Evolutionary conservation across 2,113 vertebrate species (phyloP).

Genomic region (Ophthalmolycus amberensis): DNA sequence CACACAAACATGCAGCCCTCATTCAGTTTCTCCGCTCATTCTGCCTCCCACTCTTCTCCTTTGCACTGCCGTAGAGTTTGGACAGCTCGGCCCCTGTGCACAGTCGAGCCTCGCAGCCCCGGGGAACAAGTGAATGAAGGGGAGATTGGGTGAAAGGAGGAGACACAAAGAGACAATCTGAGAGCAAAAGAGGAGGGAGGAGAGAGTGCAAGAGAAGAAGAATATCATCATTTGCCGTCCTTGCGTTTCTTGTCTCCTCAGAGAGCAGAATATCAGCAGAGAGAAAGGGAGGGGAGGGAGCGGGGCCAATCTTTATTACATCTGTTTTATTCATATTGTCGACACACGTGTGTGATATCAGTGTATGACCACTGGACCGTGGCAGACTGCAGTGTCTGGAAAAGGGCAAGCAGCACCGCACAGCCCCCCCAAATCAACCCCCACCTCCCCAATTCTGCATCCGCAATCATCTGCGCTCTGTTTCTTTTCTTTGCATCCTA

Average conservation of each 20-base stretch:
- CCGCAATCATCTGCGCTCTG: slow-evolving; percentile 39
- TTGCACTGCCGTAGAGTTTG: slow-evolving; percentile 62
- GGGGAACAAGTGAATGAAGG: slow-evolving; percentile 61
- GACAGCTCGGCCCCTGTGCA: slow-evolving; percentile 80
- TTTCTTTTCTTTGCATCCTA: slow-evolving; percentile 49
- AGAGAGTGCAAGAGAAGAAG: slow-evolving; percentile 37
- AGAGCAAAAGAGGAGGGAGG: slow-evolving; percentile 47
- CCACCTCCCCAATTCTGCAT: slow-evolving; percentile 28
- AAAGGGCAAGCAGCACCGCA: slow-evolving; percentile 69
- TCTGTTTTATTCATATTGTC: slow-evolving; percentile 86
- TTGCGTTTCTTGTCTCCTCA: slow-evolving; percentile 40
- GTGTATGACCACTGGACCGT: slow-evolving; percentile 80
- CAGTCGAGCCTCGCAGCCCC: slow-evolving; percentile 78
- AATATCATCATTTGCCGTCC: slow-evolving; percentile 53
- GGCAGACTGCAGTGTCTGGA: slow-evolving; percentile 75
- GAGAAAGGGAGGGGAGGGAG: slow-evolving; percentile 29
- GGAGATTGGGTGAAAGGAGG: slow-evolving; percentile 59
- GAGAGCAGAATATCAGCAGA: slow-evolving; percentile 27
- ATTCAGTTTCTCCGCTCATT: slow-evolving; percentile 43
- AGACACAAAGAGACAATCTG: slow-evolving; percentile 59
- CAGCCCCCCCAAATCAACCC: slow-evolving; percentile 43
- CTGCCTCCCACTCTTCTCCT: slow-evolving; percentile 57
- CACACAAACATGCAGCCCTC: slow-evolving; percentile 32
- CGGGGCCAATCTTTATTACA: slow-evolving; percentile 79
- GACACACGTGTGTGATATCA: slow-evolving; percentile 79